These are phyloP conservation scores for Caretta caretta DNA, from an alignment of 2,113 vertebrate genomes.

Conservation along the genomic window DNA sequence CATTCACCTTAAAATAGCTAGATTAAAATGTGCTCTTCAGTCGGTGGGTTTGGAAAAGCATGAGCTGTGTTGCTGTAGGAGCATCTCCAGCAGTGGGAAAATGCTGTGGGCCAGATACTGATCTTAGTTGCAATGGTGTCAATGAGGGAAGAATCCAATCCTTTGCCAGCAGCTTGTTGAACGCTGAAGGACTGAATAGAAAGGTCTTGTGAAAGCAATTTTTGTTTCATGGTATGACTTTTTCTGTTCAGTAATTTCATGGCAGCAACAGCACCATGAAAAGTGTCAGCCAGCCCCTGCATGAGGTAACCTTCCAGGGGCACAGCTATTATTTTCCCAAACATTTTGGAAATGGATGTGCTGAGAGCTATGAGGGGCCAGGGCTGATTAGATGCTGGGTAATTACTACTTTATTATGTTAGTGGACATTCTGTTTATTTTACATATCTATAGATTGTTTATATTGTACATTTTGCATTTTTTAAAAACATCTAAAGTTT, in stretches of 20 bases:
- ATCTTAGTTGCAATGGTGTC: not conserved
- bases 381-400: not conserved
- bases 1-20: not conserved
- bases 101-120: not conserved
- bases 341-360: slow-evolving; percentile 19
- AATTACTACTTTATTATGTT: slow-evolving; percentile 22
- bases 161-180: not conserved
- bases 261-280: slow-evolving; percentile 19
- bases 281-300: slow-evolving; percentile 25
- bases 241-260: slow-evolving; percentile 55
- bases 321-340: not conserved
- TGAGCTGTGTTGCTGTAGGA: not conserved
- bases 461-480: not conserved
- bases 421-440: slow-evolving; percentile 3
- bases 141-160: slow-evolving; percentile 16
- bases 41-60: not conserved
- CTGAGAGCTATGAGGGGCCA: not conserved
- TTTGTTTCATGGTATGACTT: slow-evolving; percentile 41
- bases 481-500: not conserved
- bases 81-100: not conserved
- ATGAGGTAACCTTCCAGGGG: slow-evolving; percentile 58
- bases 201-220: not conserved
- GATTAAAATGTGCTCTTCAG: not conserved
- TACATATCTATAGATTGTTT: not conserved
- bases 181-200: slow-evolving; percentile 27